A percentile compares a stretch with the other conserved stretches of the same genome.
Evolutionary conservation across 2,888 invertebrate genomes (phyloP).

Genomic region (Drosophila incognita): DNA sequence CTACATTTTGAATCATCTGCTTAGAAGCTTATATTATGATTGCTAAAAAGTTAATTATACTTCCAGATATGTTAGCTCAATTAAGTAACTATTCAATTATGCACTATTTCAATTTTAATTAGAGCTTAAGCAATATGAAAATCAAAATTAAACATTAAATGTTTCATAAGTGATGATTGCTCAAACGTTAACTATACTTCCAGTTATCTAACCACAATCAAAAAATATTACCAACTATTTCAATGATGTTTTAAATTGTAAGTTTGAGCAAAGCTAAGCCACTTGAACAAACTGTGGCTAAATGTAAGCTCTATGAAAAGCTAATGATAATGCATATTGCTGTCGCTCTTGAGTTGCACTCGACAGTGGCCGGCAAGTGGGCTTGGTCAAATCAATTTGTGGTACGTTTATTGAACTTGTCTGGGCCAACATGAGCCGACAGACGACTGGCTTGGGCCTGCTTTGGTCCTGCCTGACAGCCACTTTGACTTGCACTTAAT

Average conservation of each 20-base stretch:
- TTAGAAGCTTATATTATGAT: background rate
- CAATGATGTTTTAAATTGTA: background rate
- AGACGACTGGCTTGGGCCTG: slow-evolving; percentile 6
- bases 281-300: background rate
- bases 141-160: too few species aligned
- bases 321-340: slow-evolving; percentile 34
- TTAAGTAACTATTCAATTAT: background rate
- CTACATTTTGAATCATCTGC: background rate
- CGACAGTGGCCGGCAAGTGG: slow-evolving; percentile 48
- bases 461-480: slow-evolving; percentile 28
- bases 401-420: slow-evolving; percentile 74
- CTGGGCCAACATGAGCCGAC: slow-evolving; percentile 33
- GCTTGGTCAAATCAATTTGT: slow-evolving; percentile 74
- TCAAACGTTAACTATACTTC: background rate
- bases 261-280: background rate
- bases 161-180: background rate
- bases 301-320: background rate
- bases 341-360: slow-evolving; percentile 41
- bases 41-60: background rate
- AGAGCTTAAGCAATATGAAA: too few species aligned
- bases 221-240: background rate
- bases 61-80: background rate
- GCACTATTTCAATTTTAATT: background rate
- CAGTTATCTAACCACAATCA: background rate
- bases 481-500: slow-evolving; percentile 62